Percentiles rank a stretch among this genome's conserved stretches.
Evolutionary conservation across 1,140 invertebrate genomes (phyloP).

Genomic region (Amyelois transitella): DNA sequence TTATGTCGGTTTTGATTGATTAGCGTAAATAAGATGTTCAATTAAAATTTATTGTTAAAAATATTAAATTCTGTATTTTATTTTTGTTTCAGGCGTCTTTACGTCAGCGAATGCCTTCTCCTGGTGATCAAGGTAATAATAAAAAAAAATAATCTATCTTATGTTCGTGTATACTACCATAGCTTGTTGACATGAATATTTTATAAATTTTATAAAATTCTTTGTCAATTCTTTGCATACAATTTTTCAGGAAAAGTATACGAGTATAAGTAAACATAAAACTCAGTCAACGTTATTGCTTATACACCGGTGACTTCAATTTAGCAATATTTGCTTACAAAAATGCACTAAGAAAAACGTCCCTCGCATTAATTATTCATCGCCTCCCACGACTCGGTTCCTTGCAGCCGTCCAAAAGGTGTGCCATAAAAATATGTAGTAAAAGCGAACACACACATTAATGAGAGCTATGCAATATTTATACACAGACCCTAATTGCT

Average conservation of each 20-base stretch:
- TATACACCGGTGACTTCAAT: neutral
- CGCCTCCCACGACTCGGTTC: constrained; percentile 47
- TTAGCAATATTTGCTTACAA: neutral
- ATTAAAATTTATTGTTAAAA: neutral
- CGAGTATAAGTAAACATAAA: constrained; percentile 1
- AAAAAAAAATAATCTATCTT: neutral
- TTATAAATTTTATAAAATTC: too few species aligned
- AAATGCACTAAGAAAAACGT: constrained; percentile 4
- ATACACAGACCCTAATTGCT: constrained; percentile 72
- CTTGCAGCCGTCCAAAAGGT: constrained; percentile 51
- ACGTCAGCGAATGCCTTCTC: constrained; percentile 60
- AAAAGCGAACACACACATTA: constrained; percentile 69
- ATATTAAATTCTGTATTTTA: neutral
- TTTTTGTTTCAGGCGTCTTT: constrained; percentile 69
- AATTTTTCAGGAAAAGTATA: neutral
- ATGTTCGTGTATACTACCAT: too few species aligned
- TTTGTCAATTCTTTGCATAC: too few species aligned
- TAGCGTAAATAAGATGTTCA: neutral
- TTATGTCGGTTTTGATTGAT: neutral
- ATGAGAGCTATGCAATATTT: constrained; percentile 72
- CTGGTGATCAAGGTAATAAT: constrained; percentile 63
- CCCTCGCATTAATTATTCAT: constrained; percentile 68
- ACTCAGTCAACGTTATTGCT: neutral
- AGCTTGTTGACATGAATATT: too few species aligned
- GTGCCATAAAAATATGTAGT: constrained; percentile 64